Base-by-base conservation (phyloP, 2,113 vertebrate genomes). In the Ochotona princeps region DNA sequence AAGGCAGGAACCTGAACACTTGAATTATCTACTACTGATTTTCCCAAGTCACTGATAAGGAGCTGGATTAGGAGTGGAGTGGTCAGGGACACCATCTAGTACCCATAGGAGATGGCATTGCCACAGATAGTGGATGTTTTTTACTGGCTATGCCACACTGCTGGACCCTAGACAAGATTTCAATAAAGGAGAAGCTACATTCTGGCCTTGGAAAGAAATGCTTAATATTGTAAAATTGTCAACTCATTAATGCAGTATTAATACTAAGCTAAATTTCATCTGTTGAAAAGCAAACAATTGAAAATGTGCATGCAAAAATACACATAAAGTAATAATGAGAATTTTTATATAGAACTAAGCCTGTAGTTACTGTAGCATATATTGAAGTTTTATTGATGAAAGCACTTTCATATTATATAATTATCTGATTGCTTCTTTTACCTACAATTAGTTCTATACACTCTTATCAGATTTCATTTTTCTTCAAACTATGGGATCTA, bases 271-370 rank as follows among this genome's bases (percentile, higher is more conserved):
- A 1, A 74, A 21, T 20, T 57, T 8, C 12, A 88, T 35, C 23
- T 67, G 23, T 88, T 93, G 25, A 83, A 83, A 93, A 86, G 25
- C 9, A 84, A 12, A 44, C 9, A 82, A 78, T 57, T 74, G 51
- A 23, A 60, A 91, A 91, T 60, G 1, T 57, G 12, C 60, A 2
- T 78, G 51, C 51, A 75, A 83, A 75, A 83, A 65, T 14, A 75
- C 38, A 44, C n/a, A 38, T 69, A 51, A 89, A 51, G 38, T 26
- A 63, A 51, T 83, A 2, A 10, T 69, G 35, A n/a, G 17, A 51
- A 83, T 76, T 70, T 35, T 69, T 2, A 69, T 10, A n/a, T 76
- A 44, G 7, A 69, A 35, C 14, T 30, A 51, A 20, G 61, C 25
- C 23, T 87, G n/a, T 5, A 61, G 5, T 4, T 74, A 89, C 51